Conservation (phyloP, 64 coral and sea anemone species). For the Montipora capricornis region DNA sequence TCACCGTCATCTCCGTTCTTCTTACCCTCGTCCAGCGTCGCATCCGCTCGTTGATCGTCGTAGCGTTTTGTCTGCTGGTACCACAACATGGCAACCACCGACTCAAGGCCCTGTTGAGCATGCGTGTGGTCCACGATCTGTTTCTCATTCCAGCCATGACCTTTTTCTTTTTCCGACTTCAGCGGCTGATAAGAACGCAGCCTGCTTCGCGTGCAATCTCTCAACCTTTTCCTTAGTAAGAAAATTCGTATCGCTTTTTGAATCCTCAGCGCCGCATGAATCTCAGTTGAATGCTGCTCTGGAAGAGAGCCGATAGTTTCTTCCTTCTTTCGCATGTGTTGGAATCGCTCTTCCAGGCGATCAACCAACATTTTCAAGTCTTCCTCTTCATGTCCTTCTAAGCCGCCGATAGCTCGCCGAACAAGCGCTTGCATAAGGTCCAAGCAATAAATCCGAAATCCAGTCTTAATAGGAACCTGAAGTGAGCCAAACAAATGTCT, state of each 20-base stretch:
- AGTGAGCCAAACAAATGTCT: slow-evolving; percentile 74
- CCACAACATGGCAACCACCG: slow-evolving; percentile 92
- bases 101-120: slow-evolving; percentile 55
- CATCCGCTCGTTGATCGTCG: slow-evolving; percentile 60
- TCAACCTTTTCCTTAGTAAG: slow-evolving; percentile 73
- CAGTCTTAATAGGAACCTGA: slow-evolving; percentile 80
- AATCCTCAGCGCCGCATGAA: slow-evolving; percentile 61
- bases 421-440: slow-evolving; percentile 92
- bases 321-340: slow-evolving; percentile 71
- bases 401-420: slow-evolving; percentile 81
- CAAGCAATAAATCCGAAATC: slow-evolving; percentile 83
- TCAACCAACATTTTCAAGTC: slow-evolving; percentile 82
- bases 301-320: slow-evolving; percentile 57
- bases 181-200: slow-evolving; percentile 84
- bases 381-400: slow-evolving; percentile 87
- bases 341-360: slow-evolving; percentile 70
- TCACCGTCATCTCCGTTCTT: not conserved
- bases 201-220: slow-evolving; percentile 60
- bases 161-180: slow-evolving; percentile 76
- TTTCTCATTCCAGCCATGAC: slow-evolving; percentile 72
- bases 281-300: slow-evolving; percentile 54
- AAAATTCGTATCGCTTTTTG: slow-evolving; percentile 89
- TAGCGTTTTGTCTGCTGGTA: slow-evolving; percentile 78
- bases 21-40: slow-evolving; percentile 35
- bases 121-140: slow-evolving; percentile 60